Conservation (phyloP, 2,113 vertebrate genomes). For the Phaetusa simplex region DNA sequence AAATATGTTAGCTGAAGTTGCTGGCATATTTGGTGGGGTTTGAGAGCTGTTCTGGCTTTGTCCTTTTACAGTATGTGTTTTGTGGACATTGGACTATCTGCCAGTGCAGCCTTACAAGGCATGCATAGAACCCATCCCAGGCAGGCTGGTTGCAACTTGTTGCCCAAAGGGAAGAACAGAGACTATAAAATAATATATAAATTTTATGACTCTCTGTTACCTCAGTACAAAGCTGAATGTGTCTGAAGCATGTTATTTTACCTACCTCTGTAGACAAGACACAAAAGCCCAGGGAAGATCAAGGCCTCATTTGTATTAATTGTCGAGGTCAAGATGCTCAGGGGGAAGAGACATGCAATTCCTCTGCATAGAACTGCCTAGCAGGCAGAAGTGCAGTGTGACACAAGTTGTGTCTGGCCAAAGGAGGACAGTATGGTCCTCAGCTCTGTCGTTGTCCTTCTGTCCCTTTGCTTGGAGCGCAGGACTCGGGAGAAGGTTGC, state of each 20-base stretch:
- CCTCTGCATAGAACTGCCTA: background rate
- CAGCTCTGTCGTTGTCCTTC: background rate
- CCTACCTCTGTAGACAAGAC: background rate
- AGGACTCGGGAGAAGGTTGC: background rate
- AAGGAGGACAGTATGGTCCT: background rate
- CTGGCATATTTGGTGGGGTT: rapidly evolving
- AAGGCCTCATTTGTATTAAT: background rate
- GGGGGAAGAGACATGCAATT: background rate
- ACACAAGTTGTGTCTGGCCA: background rate
- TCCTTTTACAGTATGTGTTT: background rate
- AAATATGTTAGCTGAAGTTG: background rate
- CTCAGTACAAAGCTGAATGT: background rate
- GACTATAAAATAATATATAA: background rate
- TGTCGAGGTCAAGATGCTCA: background rate
- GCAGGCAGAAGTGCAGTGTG: background rate
- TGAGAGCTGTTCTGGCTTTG: background rate
- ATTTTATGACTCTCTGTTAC: background rate
- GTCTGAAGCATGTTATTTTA: background rate
- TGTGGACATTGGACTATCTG: background rate
- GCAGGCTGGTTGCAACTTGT: background rate
- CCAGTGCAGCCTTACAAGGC: background rate
- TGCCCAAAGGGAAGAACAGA: background rate
- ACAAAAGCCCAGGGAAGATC: background rate
- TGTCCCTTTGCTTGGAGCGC: background rate
- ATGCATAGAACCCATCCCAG: background rate